Evolutionary conservation across 2,888 invertebrate genomes (phyloP).

Genomic region (Mythimna lalbum): DNA sequence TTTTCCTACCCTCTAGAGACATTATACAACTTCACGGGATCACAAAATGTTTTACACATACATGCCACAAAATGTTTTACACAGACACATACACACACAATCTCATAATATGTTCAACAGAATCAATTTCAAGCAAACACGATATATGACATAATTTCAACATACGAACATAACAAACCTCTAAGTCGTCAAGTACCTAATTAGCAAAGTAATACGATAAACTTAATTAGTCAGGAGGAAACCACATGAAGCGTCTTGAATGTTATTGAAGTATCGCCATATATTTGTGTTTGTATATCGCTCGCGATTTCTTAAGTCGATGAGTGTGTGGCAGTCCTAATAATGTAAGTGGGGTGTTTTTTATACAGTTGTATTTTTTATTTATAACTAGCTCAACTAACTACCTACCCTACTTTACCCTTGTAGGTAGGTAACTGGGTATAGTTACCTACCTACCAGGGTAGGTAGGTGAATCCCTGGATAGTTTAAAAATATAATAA

Average conservation of each 20-base stretch:
- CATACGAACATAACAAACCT: constrained; percentile 1
- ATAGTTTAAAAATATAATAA: no score
- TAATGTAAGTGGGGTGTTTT: not conserved
- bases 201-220: constrained; percentile 35
- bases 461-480: no score
- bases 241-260: constrained; percentile 23
- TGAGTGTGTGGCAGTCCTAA: constrained; percentile 11
- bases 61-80: not conserved
- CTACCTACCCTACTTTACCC: no score
- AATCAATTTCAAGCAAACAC: constrained; percentile 7
- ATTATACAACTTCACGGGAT: no score
- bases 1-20: not conserved
- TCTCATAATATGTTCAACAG: not conserved
- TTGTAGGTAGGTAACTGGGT: no score
- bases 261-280: constrained; percentile 16
- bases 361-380: not conserved
- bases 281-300: constrained; percentile 11
- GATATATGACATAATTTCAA: not conserved
- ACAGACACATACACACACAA: constrained; percentile 8
- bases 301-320: constrained; percentile 8
- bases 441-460: no score
- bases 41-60: not conserved
- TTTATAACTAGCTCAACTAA: no score
- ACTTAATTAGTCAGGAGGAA: constrained; percentile 22
- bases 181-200: constrained; percentile 29